phyloP scores from a whole-genome alignment of 2,888 invertebrate genomes.

The Alentia gelatinosa region DNA sequence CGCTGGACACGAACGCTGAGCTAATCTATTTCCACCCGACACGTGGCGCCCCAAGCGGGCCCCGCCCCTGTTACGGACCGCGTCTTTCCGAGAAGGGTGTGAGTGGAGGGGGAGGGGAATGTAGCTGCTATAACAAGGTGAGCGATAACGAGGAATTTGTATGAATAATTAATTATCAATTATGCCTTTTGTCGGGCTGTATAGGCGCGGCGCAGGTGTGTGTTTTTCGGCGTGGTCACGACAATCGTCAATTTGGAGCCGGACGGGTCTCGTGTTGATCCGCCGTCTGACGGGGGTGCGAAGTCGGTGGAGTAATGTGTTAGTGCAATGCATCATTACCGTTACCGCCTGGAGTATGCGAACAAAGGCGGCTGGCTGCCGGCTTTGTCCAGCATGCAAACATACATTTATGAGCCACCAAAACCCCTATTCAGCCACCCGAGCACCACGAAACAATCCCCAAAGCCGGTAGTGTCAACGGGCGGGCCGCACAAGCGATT shows the following conservation, averaged over 20 bases:
- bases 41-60: not conserved
- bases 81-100: not conserved
- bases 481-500: not conserved
- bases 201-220: not conserved
- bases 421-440: not conserved
- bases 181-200: conserved; percentile 13
- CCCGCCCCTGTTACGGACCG: not conserved
- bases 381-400: conserved; percentile 13
- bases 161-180: conserved; percentile 46
- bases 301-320: conserved; percentile 22
- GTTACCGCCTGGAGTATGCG: not conserved
- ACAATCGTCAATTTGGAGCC: not conserved
- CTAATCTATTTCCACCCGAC: not conserved
- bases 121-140: not conserved
- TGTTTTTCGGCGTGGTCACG: conserved; percentile 9
- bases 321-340: conserved; percentile 9
- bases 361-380: not conserved
- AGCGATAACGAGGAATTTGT: not conserved
- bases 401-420: conserved; percentile 30
- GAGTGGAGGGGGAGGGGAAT: not conserved
- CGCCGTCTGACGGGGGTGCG: not conserved
- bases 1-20: not conserved
- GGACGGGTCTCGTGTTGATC: not conserved
- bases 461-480: not conserved
- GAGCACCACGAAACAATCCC: conserved; percentile 25